Conservation (phyloP, 2,113 vertebrate species). For the Passer montanus region DNA sequence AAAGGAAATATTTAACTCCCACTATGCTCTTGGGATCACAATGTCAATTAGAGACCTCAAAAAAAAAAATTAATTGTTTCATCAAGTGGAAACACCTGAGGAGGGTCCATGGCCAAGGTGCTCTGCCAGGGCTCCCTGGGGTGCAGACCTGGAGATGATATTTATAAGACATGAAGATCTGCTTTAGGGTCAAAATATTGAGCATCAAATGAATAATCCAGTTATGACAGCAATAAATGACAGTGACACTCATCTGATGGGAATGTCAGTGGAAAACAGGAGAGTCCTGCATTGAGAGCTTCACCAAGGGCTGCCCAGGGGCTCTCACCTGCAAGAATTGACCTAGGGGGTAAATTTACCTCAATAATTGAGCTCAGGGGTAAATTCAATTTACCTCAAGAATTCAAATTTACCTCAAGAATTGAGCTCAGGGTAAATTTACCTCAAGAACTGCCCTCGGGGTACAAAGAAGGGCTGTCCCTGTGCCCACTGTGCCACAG, state of each 20-base stretch:
- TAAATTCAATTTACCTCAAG: not conserved
- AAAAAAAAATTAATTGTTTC: conserved; percentile 19
- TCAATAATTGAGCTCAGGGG: not conserved
- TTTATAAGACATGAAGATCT: not conserved
- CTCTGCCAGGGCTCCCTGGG: not conserved
- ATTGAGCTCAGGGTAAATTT: no score
- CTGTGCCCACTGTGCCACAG: not conserved
- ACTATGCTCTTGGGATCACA: not conserved
- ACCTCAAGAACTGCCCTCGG: not conserved
- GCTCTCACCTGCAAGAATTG: not conserved
- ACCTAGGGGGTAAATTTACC: not conserved
- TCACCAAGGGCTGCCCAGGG: not conserved
- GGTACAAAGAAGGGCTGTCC: not conserved
- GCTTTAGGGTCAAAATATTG: not conserved
- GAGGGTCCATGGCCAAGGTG: not conserved
- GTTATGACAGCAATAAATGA: not conserved
- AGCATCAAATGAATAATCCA: not conserved
- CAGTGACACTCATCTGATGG: not conserved
- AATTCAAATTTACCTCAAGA: not conserved
- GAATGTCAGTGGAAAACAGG: not conserved
- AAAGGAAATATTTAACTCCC: conserved; percentile 27
- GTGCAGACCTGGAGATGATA: not conserved
- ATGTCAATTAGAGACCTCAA: not conserved
- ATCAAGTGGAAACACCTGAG: not conserved
- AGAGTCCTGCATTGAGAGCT: no score